A percentile compares a stretch with the other conserved stretches of the same genome.
phyloP scores from a whole-genome alignment of 2,797 vertebrate species.

The Xyrichtys novacula region DNA sequence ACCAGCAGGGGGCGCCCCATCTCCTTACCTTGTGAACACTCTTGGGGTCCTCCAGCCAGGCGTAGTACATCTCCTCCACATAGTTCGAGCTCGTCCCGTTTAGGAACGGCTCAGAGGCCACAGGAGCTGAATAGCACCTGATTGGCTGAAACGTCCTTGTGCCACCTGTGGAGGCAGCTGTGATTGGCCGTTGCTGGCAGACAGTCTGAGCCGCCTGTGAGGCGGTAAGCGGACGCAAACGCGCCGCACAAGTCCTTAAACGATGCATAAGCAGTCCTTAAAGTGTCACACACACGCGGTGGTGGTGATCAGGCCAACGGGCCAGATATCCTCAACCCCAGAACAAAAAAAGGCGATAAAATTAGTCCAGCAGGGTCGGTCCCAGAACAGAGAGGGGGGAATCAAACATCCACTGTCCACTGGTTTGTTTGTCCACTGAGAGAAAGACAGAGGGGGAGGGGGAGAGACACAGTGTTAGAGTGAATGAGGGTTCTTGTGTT shows the following conservation, averaged over 20 bases:
- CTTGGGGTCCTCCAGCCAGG: slow-evolving; percentile 97
- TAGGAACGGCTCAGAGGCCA: slow-evolving; percentile 96
- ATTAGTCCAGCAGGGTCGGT: slow-evolving; percentile 23
- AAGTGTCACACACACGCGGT: slow-evolving; percentile 58
- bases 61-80: slow-evolving; percentile 99
- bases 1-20: slow-evolving; percentile 11
- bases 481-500: not conserved
- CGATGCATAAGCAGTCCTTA: slow-evolving; percentile 90
- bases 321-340: slow-evolving; percentile 49
- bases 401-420: slow-evolving; percentile 27
- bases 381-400: slow-evolving; percentile 23
- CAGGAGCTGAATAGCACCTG: slow-evolving; percentile 92
- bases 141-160: slow-evolving; percentile 93
- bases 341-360: not conserved
- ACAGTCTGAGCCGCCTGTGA: slow-evolving; percentile 94
- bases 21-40: slow-evolving; percentile 97
- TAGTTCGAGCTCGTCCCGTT: slow-evolving; percentile 99
- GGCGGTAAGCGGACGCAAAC: slow-evolving; percentile 92
- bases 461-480: slow-evolving; percentile 4
- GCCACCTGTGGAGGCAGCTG: slow-evolving; percentile 50
- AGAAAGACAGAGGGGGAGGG: slow-evolving; percentile 17
- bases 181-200: slow-evolving; percentile 85
- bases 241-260: slow-evolving; percentile 98
- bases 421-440: slow-evolving; percentile 43
- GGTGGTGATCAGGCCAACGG: slow-evolving; percentile 46